phyloP scores from a whole-genome alignment of 2,797 vertebrate species.

The Holocentrus rufus region DNA sequence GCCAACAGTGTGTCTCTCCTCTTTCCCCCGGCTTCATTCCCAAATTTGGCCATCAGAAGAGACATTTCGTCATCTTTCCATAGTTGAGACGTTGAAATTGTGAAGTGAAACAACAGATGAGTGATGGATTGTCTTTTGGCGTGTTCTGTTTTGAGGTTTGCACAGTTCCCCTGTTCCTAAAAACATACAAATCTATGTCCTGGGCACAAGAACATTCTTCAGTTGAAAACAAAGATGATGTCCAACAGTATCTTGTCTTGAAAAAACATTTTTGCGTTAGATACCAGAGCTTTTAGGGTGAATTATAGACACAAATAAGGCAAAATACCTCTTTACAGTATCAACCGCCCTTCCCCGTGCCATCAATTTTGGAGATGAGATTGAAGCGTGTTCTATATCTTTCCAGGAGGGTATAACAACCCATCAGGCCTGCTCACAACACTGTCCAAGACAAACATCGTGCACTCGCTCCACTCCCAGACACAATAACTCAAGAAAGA shows the following conservation, averaged over 20 bases:
- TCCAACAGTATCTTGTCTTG: conserved; percentile 2
- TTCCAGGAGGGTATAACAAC: conserved; percentile 18
- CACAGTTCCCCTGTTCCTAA: background rate
- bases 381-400: background rate
- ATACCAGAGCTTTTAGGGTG: conserved; percentile 14
- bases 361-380: conserved; percentile 18
- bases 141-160: conserved; percentile 18
- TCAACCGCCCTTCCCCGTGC: background rate
- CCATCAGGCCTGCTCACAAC: conserved; percentile 25
- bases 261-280: background rate
- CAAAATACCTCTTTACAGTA: conserved; percentile 14
- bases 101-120: conserved; percentile 10
- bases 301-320: conserved; percentile 11
- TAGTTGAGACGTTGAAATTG: background rate
- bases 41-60: conserved; percentile 43
- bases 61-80: conserved; percentile 7
- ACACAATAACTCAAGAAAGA: conserved; percentile 33
- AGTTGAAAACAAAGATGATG: background rate
- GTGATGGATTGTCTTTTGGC: conserved; percentile 13
- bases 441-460: conserved; percentile 43
- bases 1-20: background rate
- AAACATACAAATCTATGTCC: conserved; percentile 15
- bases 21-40: background rate
- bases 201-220: background rate
- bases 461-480: conserved; percentile 2